These are phyloP conservation scores for Aplysina aerophoba DNA, from an alignment of 37 sponge, comb jelly and placozoan genomes.

Conservation along the genomic window DNA sequence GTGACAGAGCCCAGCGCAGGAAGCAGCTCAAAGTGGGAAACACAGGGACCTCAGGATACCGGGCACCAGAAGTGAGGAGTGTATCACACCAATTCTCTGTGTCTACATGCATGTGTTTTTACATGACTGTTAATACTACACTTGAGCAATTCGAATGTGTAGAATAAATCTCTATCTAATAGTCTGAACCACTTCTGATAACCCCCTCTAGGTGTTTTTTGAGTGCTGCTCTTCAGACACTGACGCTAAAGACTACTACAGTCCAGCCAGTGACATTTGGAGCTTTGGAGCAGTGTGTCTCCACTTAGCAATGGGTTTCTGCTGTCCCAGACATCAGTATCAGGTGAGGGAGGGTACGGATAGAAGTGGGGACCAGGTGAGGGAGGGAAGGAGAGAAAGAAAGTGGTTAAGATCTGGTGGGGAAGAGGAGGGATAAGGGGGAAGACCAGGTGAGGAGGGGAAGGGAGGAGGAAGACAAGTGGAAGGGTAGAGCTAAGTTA, in stretches of 20 bases:
- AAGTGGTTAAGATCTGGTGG: too few relatives aligned
- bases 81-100: background rate
- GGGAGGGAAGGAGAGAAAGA: too few relatives aligned
- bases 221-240: background rate
- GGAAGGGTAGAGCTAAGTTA: too few relatives aligned
- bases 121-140: too few relatives aligned
- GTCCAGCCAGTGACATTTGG: conserved; percentile 29
- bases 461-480: too few relatives aligned
- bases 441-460: too few relatives aligned
- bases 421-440: too few relatives aligned
- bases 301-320: conserved; percentile 7
- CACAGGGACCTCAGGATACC: conserved; percentile 8
- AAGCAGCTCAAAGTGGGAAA: conserved; percentile 1
- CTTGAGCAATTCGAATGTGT: too few relatives aligned
- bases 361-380: too few relatives aligned
- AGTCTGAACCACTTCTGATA: too few relatives aligned
- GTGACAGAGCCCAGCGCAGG: background rate
- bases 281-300: background rate
- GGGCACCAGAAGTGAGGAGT: background rate
- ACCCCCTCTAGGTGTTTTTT: background rate
- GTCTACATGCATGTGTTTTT: too few relatives aligned
- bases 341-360: background rate
- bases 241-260: background rate
- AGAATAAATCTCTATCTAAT: too few relatives aligned
- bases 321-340: background rate